phyloP scores from a whole-genome alignment of 2,888 invertebrate genomes.

The Desoria tigrina region DNA sequence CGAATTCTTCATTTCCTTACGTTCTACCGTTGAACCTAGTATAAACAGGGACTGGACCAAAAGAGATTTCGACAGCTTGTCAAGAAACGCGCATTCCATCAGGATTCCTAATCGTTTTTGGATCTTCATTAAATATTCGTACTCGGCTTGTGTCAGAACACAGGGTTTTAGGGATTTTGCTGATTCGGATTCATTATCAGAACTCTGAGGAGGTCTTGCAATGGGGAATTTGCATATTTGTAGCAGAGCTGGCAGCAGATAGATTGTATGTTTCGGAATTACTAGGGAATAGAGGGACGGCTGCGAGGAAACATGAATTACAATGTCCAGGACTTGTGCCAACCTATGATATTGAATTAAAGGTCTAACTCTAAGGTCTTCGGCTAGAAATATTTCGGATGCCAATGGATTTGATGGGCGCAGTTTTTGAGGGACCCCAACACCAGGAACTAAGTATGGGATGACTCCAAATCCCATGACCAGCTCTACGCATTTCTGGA shows the following conservation, averaged over 20 bases:
- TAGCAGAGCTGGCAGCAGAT: conserved; percentile 68
- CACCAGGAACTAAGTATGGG: conserved; percentile 67
- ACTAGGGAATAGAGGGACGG: conserved; percentile 55
- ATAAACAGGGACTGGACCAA: conserved; percentile 41
- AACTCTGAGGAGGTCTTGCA: conserved; percentile 63
- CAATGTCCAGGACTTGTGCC: conserved; percentile 28
- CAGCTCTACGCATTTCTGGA: conserved; percentile 66
- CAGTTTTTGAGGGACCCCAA: conserved; percentile 61
- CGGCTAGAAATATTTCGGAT: conserved; percentile 28
- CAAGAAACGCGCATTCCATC: conserved; percentile 21
- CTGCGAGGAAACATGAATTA: conserved; percentile 30
- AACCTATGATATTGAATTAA: conserved; percentile 43
- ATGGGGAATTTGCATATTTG: conserved; percentile 70
- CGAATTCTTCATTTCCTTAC: conserved; percentile 35
- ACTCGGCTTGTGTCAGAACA: conserved; percentile 32
- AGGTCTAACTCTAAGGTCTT: conserved; percentile 20
- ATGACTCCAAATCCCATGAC: conserved; percentile 65
- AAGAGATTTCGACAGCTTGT: conserved; percentile 24
- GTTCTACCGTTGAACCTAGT: conserved; percentile 38
- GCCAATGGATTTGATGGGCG: conserved; percentile 33
- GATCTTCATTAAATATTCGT: conserved; percentile 28
- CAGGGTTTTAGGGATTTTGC: neutral
- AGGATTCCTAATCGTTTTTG: conserved; percentile 18
- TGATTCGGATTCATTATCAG: neutral
- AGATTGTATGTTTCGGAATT: conserved; percentile 63